These are phyloP conservation scores for Sphaeramia orbicularis DNA, from an alignment of 2,797 vertebrate genomes.

Conservation along the genomic window DNA sequence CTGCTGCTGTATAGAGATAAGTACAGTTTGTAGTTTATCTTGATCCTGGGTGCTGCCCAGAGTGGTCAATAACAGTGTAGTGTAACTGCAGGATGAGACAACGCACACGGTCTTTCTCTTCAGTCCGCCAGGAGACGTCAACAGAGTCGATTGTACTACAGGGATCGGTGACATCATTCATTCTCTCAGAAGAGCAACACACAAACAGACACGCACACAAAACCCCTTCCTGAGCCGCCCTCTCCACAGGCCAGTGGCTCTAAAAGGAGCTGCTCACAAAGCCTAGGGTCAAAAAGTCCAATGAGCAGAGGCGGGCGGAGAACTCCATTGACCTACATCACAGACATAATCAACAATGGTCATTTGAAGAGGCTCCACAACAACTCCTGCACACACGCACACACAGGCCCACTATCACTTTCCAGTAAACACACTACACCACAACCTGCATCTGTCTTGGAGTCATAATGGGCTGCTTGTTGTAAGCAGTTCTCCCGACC, in stretches of 20 bases:
- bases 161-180: conserved; percentile 74
- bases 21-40: conserved; percentile 47
- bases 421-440: conserved; percentile 53
- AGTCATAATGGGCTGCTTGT: conserved; percentile 74
- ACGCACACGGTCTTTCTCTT: conserved; percentile 62
- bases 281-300: conserved; percentile 68
- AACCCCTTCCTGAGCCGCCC: conserved; percentile 8
- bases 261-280: conserved; percentile 64
- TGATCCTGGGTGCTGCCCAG: conserved; percentile 51
- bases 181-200: conserved; percentile 52
- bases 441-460: conserved; percentile 71
- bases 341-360: conserved; percentile 74
- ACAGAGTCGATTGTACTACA: conserved; percentile 65
- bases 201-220: conserved; percentile 27
- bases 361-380: conserved; percentile 64
- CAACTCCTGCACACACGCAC: conserved; percentile 34
- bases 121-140: conserved; percentile 64
- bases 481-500: conserved; percentile 55
- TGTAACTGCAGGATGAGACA: conserved; percentile 54
- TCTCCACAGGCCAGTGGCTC: conserved; percentile 43
- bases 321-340: conserved; percentile 76
- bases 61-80: conserved; percentile 54
- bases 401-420: conserved; percentile 65
- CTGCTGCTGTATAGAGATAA: conserved; percentile 46
- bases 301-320: conserved; percentile 44